A percentile compares a stretch with the other conserved stretches of the same genome.
Conservation (phyloP, 2,888 invertebrate species). For the Kryphioiulus occultus region DNA sequence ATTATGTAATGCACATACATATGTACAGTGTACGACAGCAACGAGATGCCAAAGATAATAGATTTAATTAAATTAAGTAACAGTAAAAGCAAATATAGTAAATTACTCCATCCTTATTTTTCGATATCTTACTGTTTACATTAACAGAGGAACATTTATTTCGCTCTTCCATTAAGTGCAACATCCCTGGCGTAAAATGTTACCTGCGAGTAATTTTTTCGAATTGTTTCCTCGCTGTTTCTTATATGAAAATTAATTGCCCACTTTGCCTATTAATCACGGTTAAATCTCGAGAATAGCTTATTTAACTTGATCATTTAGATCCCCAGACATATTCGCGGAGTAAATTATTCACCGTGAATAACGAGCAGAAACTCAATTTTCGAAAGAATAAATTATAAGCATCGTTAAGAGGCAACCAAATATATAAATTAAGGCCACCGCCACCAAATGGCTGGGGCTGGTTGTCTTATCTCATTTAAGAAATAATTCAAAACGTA, state of each 20-base stretch:
- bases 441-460: background rate
- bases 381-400: conserved; percentile 26
- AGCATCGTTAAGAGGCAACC: conserved; percentile 26
- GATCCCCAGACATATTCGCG: conserved; percentile 9
- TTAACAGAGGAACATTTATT: background rate
- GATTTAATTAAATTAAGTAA: background rate
- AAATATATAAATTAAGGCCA: conserved; percentile 31
- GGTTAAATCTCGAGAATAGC: conserved; percentile 11
- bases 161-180: background rate
- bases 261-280: conserved; percentile 18
- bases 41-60: no score
- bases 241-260: conserved; percentile 8
- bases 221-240: conserved; percentile 4
- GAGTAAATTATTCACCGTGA: conserved; percentile 20
- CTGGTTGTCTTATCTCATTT: background rate
- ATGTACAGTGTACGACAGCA: no score
- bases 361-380: conserved; percentile 20
- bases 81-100: background rate
- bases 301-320: conserved; percentile 11
- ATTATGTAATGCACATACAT: no score
- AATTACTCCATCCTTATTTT: background rate
- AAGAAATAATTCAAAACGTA: conserved; percentile 19
- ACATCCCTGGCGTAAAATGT: background rate
- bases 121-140: background rate
- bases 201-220: background rate